phyloP scores from a whole-genome alignment of 2,797 vertebrate species.

The Smutsia gigantea region DNA sequence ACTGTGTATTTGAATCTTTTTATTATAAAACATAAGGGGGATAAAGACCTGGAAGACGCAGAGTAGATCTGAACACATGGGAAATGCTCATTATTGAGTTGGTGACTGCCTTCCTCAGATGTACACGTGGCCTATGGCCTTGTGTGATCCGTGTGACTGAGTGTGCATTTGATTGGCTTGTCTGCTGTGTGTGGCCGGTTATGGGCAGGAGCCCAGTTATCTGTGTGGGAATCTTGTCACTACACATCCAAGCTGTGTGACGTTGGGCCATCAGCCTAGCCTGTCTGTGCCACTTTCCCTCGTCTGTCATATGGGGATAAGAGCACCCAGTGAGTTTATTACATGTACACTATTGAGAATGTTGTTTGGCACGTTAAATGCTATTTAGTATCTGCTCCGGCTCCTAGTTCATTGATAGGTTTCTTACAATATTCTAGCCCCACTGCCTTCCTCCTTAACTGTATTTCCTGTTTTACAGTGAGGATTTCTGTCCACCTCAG shows the following conservation, averaged over 20 bases:
- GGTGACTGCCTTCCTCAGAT: too few species aligned
- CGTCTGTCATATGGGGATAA: accelerated
- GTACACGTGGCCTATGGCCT: neutral
- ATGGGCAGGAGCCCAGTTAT: neutral
- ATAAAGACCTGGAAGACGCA: neutral
- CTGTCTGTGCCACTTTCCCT: neutral
- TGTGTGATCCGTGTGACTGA: neutral
- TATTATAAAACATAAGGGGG: neutral
- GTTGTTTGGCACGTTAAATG: neutral
- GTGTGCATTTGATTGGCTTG: neutral
- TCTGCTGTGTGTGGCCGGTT: neutral
- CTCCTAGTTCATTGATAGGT: neutral
- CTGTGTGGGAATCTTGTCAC: accelerated
- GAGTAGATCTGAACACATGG: neutral
- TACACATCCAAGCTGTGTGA: neutral
- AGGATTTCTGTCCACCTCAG: neutral
- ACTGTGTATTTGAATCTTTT: neutral
- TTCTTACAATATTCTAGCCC: neutral
- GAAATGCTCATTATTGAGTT: accelerated
- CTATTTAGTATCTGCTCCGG: too few species aligned
- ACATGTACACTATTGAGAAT: accelerated
- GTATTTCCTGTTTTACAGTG: neutral
- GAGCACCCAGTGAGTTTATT: neutral
- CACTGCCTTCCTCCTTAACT: accelerated
- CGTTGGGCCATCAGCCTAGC: neutral